Evolutionary conservation across 2,797 vertebrate species (phyloP).

Genomic region (Poecilia gillii): DNA sequence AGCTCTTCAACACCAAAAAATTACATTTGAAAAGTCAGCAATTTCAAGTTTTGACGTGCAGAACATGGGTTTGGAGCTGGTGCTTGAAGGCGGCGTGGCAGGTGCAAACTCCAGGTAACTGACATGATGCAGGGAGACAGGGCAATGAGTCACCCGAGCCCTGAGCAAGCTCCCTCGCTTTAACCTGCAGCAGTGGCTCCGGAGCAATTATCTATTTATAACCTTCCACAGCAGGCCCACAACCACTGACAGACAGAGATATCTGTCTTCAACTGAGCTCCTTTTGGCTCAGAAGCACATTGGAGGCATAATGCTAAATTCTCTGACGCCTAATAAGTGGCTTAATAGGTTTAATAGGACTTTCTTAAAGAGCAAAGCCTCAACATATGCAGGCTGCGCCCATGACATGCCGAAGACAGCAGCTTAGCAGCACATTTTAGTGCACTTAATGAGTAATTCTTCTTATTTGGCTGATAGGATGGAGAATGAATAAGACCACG

Average conservation of each 20-base stretch:
- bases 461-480: conserved; percentile 38
- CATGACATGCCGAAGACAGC: conserved; percentile 32
- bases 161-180: conserved; percentile 49
- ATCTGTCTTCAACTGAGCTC: conserved; percentile 43
- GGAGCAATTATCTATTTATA: conserved; percentile 77
- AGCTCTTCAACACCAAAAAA: neutral
- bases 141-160: conserved; percentile 66
- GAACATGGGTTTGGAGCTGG: conserved; percentile 27
- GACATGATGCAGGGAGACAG: conserved; percentile 74
- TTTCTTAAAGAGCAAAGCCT: conserved; percentile 35
- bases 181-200: conserved; percentile 64
- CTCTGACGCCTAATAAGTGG: conserved; percentile 38
- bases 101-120: conserved; percentile 71
- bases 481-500: conserved; percentile 37
- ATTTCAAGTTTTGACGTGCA: neutral
- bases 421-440: conserved; percentile 25
- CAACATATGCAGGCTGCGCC: conserved; percentile 34
- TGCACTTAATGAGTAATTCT: conserved; percentile 50
- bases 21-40: neutral
- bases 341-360: conserved; percentile 45
- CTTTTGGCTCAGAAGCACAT: conserved; percentile 35
- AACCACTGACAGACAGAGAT: conserved; percentile 38
- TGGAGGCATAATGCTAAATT: conserved; percentile 32
- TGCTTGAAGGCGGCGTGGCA: conserved; percentile 46
- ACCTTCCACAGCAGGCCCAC: conserved; percentile 49